Base-by-base conservation (phyloP, 1,140 invertebrate species). In the Pachypsylla venusta region DNA sequence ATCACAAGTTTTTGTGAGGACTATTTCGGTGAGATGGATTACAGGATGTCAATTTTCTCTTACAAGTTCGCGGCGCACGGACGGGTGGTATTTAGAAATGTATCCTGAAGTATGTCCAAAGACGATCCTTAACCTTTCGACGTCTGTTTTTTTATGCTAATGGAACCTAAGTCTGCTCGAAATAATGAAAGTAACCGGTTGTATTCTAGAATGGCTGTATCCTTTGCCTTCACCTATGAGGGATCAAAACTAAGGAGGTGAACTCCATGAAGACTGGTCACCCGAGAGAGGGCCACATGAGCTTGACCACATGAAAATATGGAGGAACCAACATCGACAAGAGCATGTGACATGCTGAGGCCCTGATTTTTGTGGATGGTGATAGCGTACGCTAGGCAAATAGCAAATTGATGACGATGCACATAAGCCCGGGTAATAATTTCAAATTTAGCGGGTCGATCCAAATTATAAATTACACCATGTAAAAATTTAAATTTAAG, bases 241-340 rank as follows among this genome's bases (percentile, higher is more conserved):
- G 30, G 56, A 19, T 57, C 56, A 12, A 57, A 35, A 13, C 28
- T 28, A 2, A 57, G 13, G 3, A 57, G 20, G 42, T 59, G 42
- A n/a, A 59, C 26, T 4, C 69, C 68, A 20, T 67, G 40, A 10
- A 72, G 58, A 10, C 48, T 64, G 16, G 63, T 69, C 10, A 70
- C 65, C 56, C 69, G 63, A n/a, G 69, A 70, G 4, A 58, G 22
- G 10, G 55, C 25, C 12, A 56, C 25, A 16, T 56, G 27, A 7
- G 28, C 24, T 25, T 56, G 22, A 13, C 55, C 22, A 26, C 55
- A 56, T 2, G 55, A 56, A 30, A 56, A 56, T 16, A 30, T 56
- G n/a, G 55, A 22, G 16, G 25, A 56, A 5, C 55, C 55, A 5
- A 56, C 27, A 26, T 56, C 55, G 19, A 56, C 14, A 13, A 56